These are phyloP conservation scores for Etia nguti DNA, from an alignment of 2,113 vertebrate genomes.

Conservation along the genomic window DNA sequence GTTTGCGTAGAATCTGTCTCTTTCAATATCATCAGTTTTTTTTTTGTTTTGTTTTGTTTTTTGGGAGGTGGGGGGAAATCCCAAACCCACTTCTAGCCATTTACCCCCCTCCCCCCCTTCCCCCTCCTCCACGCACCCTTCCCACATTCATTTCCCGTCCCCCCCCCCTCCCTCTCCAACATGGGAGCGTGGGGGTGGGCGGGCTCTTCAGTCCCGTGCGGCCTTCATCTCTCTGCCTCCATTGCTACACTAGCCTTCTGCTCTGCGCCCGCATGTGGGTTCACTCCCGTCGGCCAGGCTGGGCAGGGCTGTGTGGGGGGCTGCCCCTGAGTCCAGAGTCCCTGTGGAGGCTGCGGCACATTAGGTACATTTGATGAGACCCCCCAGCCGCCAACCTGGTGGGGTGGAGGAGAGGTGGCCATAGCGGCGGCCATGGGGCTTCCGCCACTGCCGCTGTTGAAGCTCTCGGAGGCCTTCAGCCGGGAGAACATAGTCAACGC, in stretches of 20 bases:
- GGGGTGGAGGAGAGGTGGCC: conserved; percentile 85
- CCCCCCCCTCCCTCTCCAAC: background rate
- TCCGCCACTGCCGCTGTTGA: conserved; percentile 74
- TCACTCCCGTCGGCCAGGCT: conserved; percentile 81
- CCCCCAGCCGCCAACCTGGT: conserved; percentile 77
- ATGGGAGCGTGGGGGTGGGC: background rate
- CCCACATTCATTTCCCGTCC: background rate
- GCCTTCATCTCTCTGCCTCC: conserved; percentile 97
- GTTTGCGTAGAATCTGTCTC: conserved; percentile 61
- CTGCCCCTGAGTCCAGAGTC: conserved; percentile 86
- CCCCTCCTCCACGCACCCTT: background rate
- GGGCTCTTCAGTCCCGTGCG: conserved; percentile 31
- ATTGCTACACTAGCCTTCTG: conserved; percentile 88
- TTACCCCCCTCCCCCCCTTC: background rate
- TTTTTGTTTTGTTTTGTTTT: background rate
- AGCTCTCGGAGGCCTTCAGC: conserved; percentile 92
- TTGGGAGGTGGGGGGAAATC: conserved; percentile 20
- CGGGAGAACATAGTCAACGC: conserved; percentile 96
- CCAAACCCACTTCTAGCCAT: conserved; percentile 18
- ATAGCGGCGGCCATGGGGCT: conserved; percentile 80
- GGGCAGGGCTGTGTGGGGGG: conserved; percentile 74
- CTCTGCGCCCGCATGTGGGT: conserved; percentile 76
- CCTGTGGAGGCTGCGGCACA: conserved; percentile 72
- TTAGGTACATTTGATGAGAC: conserved; percentile 71
- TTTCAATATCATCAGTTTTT: conserved; percentile 9